Evolutionary conservation across 1,140 invertebrate genomes (phyloP), one percentile per base, ranked within the genome.

Genomic region (Samia ricini): DNA sequence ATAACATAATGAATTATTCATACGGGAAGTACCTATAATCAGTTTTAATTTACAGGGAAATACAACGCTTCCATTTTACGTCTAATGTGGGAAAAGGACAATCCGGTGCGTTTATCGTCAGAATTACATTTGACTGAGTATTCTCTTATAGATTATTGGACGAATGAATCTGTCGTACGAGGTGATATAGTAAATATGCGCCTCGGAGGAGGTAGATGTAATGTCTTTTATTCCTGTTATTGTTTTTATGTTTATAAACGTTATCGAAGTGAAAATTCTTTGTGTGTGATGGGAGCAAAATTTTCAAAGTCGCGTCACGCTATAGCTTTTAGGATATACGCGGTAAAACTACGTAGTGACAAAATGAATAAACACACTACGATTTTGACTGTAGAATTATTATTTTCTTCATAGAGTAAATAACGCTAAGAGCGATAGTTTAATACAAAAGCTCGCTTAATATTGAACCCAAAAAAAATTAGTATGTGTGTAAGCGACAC

Each of bases 111-210:
- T 7, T 91, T 97, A 20, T 95, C 95, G 10, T 91, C 93, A 0
- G 94, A 95, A 60, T 79, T 97, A 24, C 95, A 97, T 77, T 87
- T 97, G n/a, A 96, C 96, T 0, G 96, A 97, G 79, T 97, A 96
- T 73, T 92, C 93, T 21, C 83, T 96, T 4, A 89, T 94, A 18
- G 92, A 92, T 22, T 93, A 92, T 66, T 96, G 94, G 94, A 94
- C 93, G 0, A 95, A 96, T 74, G 91, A 92, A 63, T 93, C 93
- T 4, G 91, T 93, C 21, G 92, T 94, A 2, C 92, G 93, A 61
- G 94, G 95, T 4, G 94, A 94, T 48, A 88, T 93, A 19, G 89
- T 92, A 18, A 92, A 94, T 69, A 92, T 95, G 73, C 91, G 94
- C 61, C 93, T 94, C 62, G 95, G 94, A 10, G 94, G 94, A 82